phyloP scores from a whole-genome alignment of 37 sponge, comb jelly and placozoan genomes.

The Theonella swinhoei region DNA sequence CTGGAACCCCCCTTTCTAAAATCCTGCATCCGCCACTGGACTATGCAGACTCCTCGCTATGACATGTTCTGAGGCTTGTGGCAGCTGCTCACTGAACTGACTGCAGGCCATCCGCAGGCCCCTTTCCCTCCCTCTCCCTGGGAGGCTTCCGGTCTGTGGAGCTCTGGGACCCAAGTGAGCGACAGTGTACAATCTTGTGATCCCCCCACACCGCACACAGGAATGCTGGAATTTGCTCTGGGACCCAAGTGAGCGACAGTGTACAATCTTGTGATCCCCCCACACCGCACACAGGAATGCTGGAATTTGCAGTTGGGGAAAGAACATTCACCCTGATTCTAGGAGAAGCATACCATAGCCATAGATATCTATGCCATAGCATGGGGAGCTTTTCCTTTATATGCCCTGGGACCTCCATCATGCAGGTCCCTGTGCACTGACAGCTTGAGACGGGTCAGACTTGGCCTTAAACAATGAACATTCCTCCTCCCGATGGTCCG shows the following conservation, averaged over 20 bases:
- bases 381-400: background rate
- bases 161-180: background rate
- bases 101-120: too few relatives aligned
- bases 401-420: too few relatives aligned
- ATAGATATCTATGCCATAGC: background rate
- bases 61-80: too few relatives aligned
- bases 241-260: background rate
- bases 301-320: background rate
- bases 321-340: constrained; percentile 1
- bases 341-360: background rate
- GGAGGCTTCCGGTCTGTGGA: too few relatives aligned
- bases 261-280: background rate
- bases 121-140: too few relatives aligned
- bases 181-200: background rate
- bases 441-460: too few relatives aligned
- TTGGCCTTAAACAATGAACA: background rate
- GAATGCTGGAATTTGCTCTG: background rate
- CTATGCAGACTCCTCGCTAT: too few relatives aligned
- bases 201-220: background rate
- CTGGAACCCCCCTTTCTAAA: too few relatives aligned
- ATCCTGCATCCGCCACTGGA: too few relatives aligned
- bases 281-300: background rate
- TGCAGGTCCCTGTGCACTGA: too few relatives aligned
- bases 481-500: background rate
- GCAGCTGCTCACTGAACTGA: too few relatives aligned